Percentiles rank a stretch among this genome's conserved stretches.
These are phyloP conservation scores for Asteroscopus sphinx DNA, from an alignment of 2,888 invertebrate species.

Conservation along the genomic window DNA sequence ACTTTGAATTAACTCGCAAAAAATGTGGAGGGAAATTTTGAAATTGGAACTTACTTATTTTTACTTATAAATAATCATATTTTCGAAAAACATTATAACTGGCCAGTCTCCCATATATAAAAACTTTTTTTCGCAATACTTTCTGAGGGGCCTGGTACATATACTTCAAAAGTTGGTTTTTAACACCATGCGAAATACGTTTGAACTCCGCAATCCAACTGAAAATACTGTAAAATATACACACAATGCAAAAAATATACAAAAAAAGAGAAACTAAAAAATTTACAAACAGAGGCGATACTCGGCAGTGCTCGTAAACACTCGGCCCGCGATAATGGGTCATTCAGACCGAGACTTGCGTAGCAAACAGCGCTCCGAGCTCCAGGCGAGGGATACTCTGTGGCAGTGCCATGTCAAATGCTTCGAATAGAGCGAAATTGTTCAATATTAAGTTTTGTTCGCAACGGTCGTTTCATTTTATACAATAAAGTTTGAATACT, in stretches of 20 bases:
- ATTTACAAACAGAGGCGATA: constrained; percentile 19
- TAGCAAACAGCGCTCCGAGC: constrained; percentile 5
- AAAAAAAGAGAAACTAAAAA: constrained; percentile 22
- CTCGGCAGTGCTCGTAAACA: constrained; percentile 23
- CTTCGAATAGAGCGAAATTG: constrained; percentile 32
- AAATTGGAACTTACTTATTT: too few relatives aligned
- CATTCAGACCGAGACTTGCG: constrained; percentile 30
- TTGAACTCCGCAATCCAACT: constrained; percentile 5
- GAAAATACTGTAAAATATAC: constrained; percentile 23
- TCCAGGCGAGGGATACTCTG: constrained; percentile 2
- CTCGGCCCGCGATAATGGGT: constrained; percentile 33
- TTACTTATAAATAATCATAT: too few relatives aligned
- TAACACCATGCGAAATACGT: not conserved
- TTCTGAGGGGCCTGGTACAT: too few relatives aligned
- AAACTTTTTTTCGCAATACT: too few relatives aligned
- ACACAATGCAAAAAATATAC: constrained; percentile 10
- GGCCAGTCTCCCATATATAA: too few relatives aligned
- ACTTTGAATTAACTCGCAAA: too few relatives aligned
- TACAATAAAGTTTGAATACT: constrained; percentile 38
- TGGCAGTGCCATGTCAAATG: constrained; percentile 2
- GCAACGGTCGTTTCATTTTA: constrained; percentile 28
- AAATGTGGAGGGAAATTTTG: too few relatives aligned
- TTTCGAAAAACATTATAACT: too few relatives aligned
- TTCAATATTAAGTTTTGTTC: constrained; percentile 30
- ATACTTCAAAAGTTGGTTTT: too few relatives aligned